Base-by-base conservation (phyloP, 2,888 invertebrate species). In the Phasia obesa region DNA sequence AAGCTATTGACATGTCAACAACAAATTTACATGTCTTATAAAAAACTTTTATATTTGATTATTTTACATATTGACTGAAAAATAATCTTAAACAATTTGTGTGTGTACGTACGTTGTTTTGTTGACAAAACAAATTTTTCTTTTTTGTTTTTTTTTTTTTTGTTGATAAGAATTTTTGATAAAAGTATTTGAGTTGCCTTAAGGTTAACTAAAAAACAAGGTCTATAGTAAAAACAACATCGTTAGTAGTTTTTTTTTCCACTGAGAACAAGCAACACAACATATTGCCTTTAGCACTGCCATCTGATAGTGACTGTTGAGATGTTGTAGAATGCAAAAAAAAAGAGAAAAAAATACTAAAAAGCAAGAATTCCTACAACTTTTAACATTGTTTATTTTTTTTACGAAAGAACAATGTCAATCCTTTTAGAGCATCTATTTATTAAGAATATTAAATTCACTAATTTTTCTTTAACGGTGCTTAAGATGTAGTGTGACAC, bases 181-280 rank as follows among this genome's bases (percentile, higher is more conserved):
- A 59, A 57, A 73, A 67, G 69, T 77, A 53, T 62, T 42, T 53
- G 23, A 44, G 44, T 60, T 53, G 77, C 77, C 77, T 69, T 69
- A 77, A 77, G 69, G 53, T 53, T 53, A 62, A 62, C 53, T 60
- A 35, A 31, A 47, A 60, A n/a, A 27, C 62, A 77, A 77, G 77
- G 77, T 77, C 77, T 76, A 76, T 76, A 69, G 44, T 42, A 77
- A 60, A 70, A 69, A 60, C 60, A 70, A 62, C 77, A 69, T 77
- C 77, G 60, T 69, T 77, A 77, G 53, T 62, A 59, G n/a, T 38
- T 38, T 49, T 64, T 55, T 44, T 53, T 4, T 17, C 31, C 23
- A n/a, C 11, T 64, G 44, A 57, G 53, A 64, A 65, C 57, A 75
- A 65, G 38, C 49, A 57, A n/a, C 31, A 51, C 42, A 67, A 49